Evolutionary conservation across 2,888 invertebrate species (phyloP), one percentile per base, ranked within the genome.

Genomic region (Scaptomyza flava): DNA sequence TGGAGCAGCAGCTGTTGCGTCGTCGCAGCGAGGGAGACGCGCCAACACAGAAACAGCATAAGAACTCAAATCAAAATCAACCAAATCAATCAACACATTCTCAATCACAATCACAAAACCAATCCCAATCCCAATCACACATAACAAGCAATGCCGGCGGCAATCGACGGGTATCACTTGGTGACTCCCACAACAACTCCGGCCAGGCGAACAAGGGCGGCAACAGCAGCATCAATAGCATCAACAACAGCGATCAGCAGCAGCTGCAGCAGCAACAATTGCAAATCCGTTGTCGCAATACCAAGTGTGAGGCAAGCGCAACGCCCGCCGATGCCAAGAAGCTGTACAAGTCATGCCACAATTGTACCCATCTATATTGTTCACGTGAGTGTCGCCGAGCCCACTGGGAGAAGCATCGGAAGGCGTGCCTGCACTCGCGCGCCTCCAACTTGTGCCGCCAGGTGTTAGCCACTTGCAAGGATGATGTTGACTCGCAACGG

Each of bases 311-410:
- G 79, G 95, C 95, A 62, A 94, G 95, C 63, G 94, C 96, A 50
- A 94, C 94, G 3, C 91, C 96, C 61, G 93, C 94, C 65, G 96
- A 97, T 81, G 98, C 98, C 68, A 95, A 96, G 79, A 94, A 95
- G 81, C 94, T 94, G 84, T 98, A 95, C 93, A 98, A 98, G 92
- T 96, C 96, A 82, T 97, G 97, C 92, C 98, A 98, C 93, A 98
- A 98, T 92, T 99, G 99, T 93, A 96, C 96, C 79, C 97, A 98
- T 89, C 95, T 96, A 89, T 99, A 99, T 93, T 99, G 99, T 93
- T 97, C 97, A 68, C 94, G 97, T 68, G 96, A 96, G 87, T 99
- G 98, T 91, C 94, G 99, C 27, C 93, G 96, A 68, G 95, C 96
- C 12, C 98, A 99, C 91, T 98, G 98, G 98, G 96, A 97, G 90